Percentiles rank a stretch among this genome's conserved stretches.
Evolutionary conservation across 2,888 invertebrate species (phyloP).

Genomic region (Synanthedon formicaeformis): DNA sequence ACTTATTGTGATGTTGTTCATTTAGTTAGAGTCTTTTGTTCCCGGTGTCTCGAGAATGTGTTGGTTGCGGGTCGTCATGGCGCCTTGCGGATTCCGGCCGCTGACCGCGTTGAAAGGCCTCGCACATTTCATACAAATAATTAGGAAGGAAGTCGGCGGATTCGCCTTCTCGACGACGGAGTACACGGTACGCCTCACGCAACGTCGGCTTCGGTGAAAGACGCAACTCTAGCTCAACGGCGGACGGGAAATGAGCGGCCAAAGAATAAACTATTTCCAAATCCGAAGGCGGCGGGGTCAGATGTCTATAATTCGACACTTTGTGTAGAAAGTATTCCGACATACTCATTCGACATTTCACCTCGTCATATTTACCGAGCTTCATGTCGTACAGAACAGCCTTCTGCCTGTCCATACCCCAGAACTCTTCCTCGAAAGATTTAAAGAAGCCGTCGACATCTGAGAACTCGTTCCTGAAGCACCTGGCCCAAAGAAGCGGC

Average conservation of each 20-base stretch:
- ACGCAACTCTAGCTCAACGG: slow-evolving; percentile 58
- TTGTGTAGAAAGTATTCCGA: slow-evolving; percentile 62
- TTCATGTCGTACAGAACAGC: slow-evolving; percentile 59
- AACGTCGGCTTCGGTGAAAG: slow-evolving; percentile 58
- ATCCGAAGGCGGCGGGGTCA: slow-evolving; percentile 58
- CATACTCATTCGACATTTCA: slow-evolving; percentile 45
- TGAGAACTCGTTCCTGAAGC: slow-evolving; percentile 52
- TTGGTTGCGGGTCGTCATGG: slow-evolving; percentile 22
- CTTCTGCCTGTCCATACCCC: slow-evolving; percentile 58
- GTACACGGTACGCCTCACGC: slow-evolving; percentile 56
- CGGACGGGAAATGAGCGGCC: slow-evolving; percentile 59
- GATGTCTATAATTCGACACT: slow-evolving; percentile 57
- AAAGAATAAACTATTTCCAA: slow-evolving; percentile 60
- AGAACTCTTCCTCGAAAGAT: slow-evolving; percentile 60
- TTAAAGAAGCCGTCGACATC: slow-evolving; percentile 42
- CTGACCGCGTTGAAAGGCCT: slow-evolving; percentile 54
- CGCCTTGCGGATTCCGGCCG: slow-evolving; percentile 48
- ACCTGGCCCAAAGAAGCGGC: slow-evolving; percentile 61
- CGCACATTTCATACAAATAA: slow-evolving; percentile 65
- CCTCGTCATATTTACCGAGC: slow-evolving; percentile 55
- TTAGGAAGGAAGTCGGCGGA: slow-evolving; percentile 56
- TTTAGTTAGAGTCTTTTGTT: slow-evolving; percentile 15
- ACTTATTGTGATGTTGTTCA: not conserved
- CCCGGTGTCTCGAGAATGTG: slow-evolving; percentile 6
- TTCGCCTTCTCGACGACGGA: slow-evolving; percentile 58